Evolutionary conservation across 2,113 vertebrate genomes (phyloP).

Genomic region (Odocoileus virginianus): DNA sequence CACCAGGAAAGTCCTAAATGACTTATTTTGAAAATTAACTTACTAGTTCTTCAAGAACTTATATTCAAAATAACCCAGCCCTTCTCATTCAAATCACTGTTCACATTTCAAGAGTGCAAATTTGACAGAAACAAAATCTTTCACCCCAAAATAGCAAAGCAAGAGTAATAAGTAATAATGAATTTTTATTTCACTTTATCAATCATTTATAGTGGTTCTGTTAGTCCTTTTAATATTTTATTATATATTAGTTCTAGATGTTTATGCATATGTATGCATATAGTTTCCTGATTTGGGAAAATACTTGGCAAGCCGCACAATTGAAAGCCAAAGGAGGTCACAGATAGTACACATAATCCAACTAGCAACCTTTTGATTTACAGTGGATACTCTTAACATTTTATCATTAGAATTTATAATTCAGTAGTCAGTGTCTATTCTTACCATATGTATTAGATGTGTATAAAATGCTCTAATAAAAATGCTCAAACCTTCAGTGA

Average conservation of each 20-base stretch:
- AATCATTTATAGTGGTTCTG: background rate
- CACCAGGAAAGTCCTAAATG: background rate
- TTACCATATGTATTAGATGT: background rate
- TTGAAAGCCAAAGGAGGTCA: background rate
- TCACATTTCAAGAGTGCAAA: background rate
- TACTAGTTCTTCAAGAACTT: background rate
- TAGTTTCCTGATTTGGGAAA: background rate
- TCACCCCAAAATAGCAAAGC: background rate
- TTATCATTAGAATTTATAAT: background rate
- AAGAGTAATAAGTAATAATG: background rate
- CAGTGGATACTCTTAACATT: background rate
- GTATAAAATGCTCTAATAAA: background rate
- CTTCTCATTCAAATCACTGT: background rate
- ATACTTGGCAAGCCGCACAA: background rate
- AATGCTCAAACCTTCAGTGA: background rate
- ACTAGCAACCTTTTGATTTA: background rate
- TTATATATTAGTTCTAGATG: background rate
- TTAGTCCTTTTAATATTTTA: background rate
- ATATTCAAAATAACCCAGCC: background rate
- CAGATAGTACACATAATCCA: background rate
- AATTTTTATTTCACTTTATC: background rate
- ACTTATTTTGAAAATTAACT: background rate
- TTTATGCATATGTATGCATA: background rate
- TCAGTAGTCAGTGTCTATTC: background rate
- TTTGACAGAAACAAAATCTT: background rate